Evolutionary conservation across 1,140 invertebrate species (phyloP).

Genomic region (Meloidogyne exigua): DNA sequence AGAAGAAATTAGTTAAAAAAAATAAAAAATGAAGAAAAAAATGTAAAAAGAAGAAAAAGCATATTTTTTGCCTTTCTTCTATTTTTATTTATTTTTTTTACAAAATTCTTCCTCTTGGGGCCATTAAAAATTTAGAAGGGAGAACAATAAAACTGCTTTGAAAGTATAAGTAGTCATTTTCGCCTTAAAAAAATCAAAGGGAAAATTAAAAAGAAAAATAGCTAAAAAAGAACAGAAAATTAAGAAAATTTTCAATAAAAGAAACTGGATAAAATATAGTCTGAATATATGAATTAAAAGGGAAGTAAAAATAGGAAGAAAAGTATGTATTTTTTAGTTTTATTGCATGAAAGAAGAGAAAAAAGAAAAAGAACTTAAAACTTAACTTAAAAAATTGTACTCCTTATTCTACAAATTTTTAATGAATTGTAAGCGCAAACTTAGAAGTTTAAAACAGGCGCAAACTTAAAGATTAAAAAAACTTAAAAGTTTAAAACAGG

Average conservation of each 20-base stretch:
- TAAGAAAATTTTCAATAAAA: background rate
- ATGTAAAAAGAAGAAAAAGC: background rate
- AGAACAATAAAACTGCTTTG: background rate
- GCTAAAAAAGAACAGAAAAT: background rate
- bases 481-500: no score
- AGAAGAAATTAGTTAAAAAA: constrained; percentile 1
- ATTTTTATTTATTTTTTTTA: background rate
- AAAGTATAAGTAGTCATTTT: background rate
- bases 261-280: no score
- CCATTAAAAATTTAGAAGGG: background rate
- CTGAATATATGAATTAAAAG: background rate
- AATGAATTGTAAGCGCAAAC: no score
- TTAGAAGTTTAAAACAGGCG: no score
- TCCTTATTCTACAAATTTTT: no score
- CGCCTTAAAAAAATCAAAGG: background rate
- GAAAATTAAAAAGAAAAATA: no score
- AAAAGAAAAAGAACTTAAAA: no score
- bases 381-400: no score
- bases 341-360: no score
- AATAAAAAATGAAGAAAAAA: no score
- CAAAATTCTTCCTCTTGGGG: background rate
- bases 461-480: no score
- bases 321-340: background rate
- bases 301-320: background rate
- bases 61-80: background rate